Conservation (phyloP, 2,888 invertebrate genomes). For the Xylophagus ater region DNA sequence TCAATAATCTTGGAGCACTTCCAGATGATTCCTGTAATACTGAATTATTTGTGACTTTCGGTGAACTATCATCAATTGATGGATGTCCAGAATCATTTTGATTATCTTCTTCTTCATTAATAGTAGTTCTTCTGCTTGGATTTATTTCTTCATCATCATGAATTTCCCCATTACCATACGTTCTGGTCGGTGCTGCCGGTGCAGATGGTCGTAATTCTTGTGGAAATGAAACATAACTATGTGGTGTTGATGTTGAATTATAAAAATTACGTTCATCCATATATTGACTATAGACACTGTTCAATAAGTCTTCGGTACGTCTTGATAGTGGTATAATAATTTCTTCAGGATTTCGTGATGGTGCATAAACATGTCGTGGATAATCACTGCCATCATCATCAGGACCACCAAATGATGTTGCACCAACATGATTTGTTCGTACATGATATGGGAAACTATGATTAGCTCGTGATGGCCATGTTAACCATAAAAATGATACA, state of each 20-base stretch:
- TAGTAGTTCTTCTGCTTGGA: constrained; percentile 1
- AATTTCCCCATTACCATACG: background rate
- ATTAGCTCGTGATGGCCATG: constrained; percentile 75
- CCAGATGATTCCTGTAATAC: constrained; percentile 9
- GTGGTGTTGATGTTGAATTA: constrained; percentile 20
- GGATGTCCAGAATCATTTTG: constrained; percentile 25
- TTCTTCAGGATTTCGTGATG: constrained; percentile 26
- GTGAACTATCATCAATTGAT: constrained; percentile 22
- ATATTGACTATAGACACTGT: constrained; percentile 45
- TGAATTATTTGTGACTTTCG: constrained; percentile 20
- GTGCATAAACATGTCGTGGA: constrained; percentile 23
- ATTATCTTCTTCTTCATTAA: constrained; percentile 8
- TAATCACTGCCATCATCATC: constrained; percentile 24
- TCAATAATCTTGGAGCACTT: constrained; percentile 16
- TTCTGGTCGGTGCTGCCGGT: background rate
- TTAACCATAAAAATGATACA: constrained; percentile 59
- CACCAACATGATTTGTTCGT: constrained; percentile 68
- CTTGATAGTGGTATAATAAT: constrained; percentile 54
- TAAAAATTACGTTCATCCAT: constrained; percentile 26
- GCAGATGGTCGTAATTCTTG: constrained; percentile 10
- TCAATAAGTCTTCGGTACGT: constrained; percentile 51
- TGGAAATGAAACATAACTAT: constrained; percentile 24
- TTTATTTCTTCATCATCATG: background rate
- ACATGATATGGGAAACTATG: constrained; percentile 87
- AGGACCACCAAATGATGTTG: constrained; percentile 46